Percentiles rank a stretch among this genome's conserved stretches.
These are phyloP conservation scores for Actinia equina DNA, from an alignment of 64 coral and sea anemone genomes.

Conservation along the genomic window DNA sequence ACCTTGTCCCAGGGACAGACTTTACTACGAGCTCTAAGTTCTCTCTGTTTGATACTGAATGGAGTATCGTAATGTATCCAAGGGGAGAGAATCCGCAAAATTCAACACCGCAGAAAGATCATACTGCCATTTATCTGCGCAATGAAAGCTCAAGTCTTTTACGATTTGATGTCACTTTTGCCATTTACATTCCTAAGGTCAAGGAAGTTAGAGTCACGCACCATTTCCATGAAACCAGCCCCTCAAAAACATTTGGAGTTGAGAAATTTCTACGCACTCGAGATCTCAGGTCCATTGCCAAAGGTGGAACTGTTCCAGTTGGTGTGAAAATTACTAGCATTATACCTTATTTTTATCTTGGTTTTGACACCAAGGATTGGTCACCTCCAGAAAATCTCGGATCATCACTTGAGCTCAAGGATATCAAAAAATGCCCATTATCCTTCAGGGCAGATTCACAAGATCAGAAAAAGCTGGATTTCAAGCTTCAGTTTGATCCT, in stretches of 20 bases:
- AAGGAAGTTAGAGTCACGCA: constrained; percentile 67
- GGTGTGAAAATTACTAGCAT: constrained; percentile 73
- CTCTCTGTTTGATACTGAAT: constrained; percentile 83
- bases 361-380: constrained; percentile 74
- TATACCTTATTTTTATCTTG: constrained; percentile 90
- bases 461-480: constrained; percentile 65
- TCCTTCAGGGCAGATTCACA: constrained; percentile 34
- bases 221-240: constrained; percentile 70
- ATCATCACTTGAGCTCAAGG: constrained; percentile 27
- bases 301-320: constrained; percentile 76
- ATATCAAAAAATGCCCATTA: constrained; percentile 56
- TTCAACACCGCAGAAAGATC: constrained; percentile 36
- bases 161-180: constrained; percentile 78
- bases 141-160: constrained; percentile 59
- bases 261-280: constrained; percentile 83
- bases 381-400: constrained; percentile 57
- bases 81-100: constrained; percentile 64
- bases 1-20: constrained; percentile 65
- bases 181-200: constrained; percentile 71
- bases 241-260: constrained; percentile 83
- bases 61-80: constrained; percentile 85
- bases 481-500: constrained; percentile 83
- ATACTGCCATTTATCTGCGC: constrained; percentile 77
- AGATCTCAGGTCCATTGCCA: constrained; percentile 85
- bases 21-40: constrained; percentile 74